Evolutionary conservation across 2,113 vertebrate genomes (phyloP), one percentile per base, ranked within the genome.

Genomic region (Balaenoptera acutorostrata): DNA sequence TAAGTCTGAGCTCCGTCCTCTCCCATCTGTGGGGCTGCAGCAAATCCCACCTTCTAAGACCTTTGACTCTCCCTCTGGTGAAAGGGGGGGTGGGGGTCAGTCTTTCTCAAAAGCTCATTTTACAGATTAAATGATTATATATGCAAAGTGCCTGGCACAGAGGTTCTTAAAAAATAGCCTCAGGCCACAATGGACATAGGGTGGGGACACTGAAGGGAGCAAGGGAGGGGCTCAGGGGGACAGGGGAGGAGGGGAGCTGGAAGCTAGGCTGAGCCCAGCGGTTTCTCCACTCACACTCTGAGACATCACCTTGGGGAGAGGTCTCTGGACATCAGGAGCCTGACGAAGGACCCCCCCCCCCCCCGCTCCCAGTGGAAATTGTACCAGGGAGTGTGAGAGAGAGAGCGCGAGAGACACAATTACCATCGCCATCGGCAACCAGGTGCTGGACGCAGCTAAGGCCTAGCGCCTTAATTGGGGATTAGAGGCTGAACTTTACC

Each of bases 381-480:
- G 59, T 57, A 25, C 81, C 15, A 14, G 61, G 77, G 66, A 82
- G 33, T n/a, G 63, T 75, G 44, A 66, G 90, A 71, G 81, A 66
- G 29, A 13, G 6, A 3, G 29, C 0, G 13, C 0, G 13, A 80
- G 59, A 71, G 63, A 88, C 46, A 66, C 61, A 86, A 86, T 96
- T 68, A 80, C 89, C 8, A 7, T 72, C 61, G 17, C 86, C 52
- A 14, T 29, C 3, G 0, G 89, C 92, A 72, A 72, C 93, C 96
- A 97, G 97, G 92, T 98, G 97, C 96, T 92, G 11, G 98, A 98
- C 93, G 75, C 91, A 13, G 89, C 46, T 27, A 92, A 87, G 68
- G n/a, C 78, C 90, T 57, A 72, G 94, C 21, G 9, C 83, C 94
- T 96, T 98, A 97, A 98, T 92, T 98, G 96, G 88, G 93, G 97